Base-by-base conservation (phyloP, 2,113 vertebrate species). In the Canis aureus region DNA sequence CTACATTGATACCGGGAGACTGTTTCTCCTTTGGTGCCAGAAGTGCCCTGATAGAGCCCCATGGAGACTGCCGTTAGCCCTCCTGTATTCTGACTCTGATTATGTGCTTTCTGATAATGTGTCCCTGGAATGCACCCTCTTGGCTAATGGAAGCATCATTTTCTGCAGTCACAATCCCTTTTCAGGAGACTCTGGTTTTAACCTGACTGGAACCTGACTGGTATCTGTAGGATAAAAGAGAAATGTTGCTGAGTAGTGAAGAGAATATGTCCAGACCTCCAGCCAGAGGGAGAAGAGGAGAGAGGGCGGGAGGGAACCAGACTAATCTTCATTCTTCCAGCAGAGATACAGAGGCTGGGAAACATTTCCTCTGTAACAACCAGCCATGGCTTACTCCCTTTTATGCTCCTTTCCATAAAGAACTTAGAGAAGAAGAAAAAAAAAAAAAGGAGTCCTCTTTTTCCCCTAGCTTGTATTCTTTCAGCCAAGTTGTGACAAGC, bases 251-350 rank as follows among this genome's bases (percentile, higher is more conserved):
- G 89, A 97, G 89, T 88, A 57, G 94, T 94, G 89, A 62, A 78
- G 94, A 96, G 94, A 95, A 51, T 53, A 16, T 90, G 76, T 96
- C 94, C 96, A 97, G 97, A 74, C 76, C 88, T 92, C 92, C 71
- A 59, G 95, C 49, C 94, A 13, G 43, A 73, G 80, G 84, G 38
- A 93, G 82, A 78, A 66, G 79, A 80, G 57, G 89, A 43, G 74
- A 49, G 49, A 32, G 35, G n/a, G 79, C 0, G 53, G 91, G 92
- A 57, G 79, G 78, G 62, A 80, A 51, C 19, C 2, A 3, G 35
- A 11, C 60, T 76, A 84, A 97, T 96, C 93, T 94, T 69, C 91
- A 5, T 86, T 88, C 85, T 94, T 59, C 62, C 66, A 86, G 86
- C 60, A 84, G 96, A 92, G 95, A 97, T 81, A 97, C 57, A 57